These are phyloP conservation scores for Pelobates fuscus DNA, from an alignment of 2,113 vertebrate species.

Conservation along the genomic window DNA sequence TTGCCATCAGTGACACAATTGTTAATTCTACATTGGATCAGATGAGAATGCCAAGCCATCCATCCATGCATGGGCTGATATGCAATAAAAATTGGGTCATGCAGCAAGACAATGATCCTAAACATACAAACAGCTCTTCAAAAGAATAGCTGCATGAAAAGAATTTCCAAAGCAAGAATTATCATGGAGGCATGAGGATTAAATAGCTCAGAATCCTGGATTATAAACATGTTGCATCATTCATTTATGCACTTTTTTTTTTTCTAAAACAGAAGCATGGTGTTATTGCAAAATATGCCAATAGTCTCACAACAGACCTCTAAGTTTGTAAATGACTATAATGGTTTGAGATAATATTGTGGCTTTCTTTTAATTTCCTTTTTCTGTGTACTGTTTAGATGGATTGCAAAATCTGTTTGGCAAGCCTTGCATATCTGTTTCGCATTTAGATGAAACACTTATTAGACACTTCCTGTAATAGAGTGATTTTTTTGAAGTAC, in stretches of 20 bases:
- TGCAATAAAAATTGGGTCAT: no score
- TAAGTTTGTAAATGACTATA: slow-evolving; percentile 3
- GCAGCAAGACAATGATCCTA: no score
- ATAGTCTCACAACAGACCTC: slow-evolving; percentile 20
- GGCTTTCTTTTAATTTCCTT: slow-evolving; percentile 45
- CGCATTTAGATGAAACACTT: slow-evolving; percentile 1
- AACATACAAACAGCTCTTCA: no score
- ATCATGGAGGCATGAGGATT: slow-evolving; percentile 23
- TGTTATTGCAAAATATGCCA: slow-evolving; percentile 11
- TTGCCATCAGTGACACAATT: no score
- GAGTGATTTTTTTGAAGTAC: background rate
- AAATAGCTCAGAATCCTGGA: slow-evolving; percentile 26
- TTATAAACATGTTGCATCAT: slow-evolving; percentile 10
- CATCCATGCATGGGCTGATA: no score
- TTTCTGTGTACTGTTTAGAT: slow-evolving; percentile 21
- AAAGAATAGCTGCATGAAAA: no score
- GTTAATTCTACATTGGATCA: no score
- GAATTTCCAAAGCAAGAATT: background rate
- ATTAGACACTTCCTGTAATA: slow-evolving; percentile 15
- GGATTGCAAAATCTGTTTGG: slow-evolving; percentile 24
- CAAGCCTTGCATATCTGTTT: background rate
- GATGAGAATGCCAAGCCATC: no score
- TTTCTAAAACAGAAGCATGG: slow-evolving; percentile 12
- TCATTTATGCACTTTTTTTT: background rate
- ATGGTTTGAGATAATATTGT: slow-evolving; percentile 17